Conservation (phyloP, 2,797 vertebrate genomes). For the Acridotheres tristis region DNA sequence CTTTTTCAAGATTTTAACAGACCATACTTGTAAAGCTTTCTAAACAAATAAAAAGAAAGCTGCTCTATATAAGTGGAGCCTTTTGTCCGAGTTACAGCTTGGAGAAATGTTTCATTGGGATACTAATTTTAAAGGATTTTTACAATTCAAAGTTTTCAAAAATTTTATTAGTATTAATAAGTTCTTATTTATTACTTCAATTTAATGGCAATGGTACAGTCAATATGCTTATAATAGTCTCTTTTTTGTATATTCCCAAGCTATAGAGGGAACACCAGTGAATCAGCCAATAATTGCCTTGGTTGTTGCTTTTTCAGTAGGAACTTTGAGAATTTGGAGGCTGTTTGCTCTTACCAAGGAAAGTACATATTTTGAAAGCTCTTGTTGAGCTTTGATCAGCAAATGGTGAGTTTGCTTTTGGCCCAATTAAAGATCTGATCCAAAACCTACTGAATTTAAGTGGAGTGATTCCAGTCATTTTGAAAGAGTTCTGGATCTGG, state of each 20-base stretch:
- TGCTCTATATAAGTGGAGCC: neutral
- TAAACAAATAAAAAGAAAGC: neutral
- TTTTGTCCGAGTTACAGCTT: neutral
- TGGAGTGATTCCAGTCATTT: neutral
- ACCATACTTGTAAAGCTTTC: conserved; percentile 7
- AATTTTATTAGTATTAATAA: neutral
- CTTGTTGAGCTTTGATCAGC: neutral
- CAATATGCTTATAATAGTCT: neutral
- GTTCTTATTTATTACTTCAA: neutral
- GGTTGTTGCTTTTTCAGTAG: neutral
- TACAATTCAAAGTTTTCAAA: neutral
- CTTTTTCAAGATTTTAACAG: neutral
- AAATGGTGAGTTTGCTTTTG: neutral
- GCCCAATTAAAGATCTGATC: neutral
- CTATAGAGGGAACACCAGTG: neutral
- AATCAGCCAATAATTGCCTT: neutral
- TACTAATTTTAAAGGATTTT: neutral
- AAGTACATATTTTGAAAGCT: neutral
- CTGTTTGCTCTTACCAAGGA: neutral
- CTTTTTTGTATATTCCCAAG: neutral
- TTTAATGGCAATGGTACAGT: neutral
- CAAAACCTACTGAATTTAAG: neutral
- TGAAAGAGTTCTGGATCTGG: neutral
- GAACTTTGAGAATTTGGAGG: neutral
- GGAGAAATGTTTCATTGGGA: neutral